Evolutionary conservation across 2,113 vertebrate species (phyloP), one percentile per base, ranked within the genome.

Genomic region (human): DNA sequence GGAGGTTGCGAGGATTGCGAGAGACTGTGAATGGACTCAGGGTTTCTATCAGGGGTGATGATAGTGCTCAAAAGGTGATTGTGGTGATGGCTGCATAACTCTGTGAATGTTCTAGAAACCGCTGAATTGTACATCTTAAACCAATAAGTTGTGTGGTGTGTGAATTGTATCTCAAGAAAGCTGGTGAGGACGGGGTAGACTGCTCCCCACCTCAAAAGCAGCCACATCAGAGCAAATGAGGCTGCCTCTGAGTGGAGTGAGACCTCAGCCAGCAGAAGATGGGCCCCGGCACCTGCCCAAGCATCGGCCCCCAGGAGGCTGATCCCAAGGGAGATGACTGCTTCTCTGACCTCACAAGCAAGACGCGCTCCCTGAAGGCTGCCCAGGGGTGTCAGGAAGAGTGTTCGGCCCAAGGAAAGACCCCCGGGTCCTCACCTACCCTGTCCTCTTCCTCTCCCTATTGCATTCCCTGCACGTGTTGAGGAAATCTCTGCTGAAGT

Each of bases 121-220:
- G n/a, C 3, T 16, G 30, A 20, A 73, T 27, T 32, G 16, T 20
- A 32, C 6, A 6, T 11, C 18, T 52, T 9, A 20, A 52, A 3
- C 8, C 3, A 2, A 8, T 64, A n/a, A 7, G 38, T 25, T 50
- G 17, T 5, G 6, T 1, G 16, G 9, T 9, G 3, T 20, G 9
- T 32, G 59, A 78, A 16, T 2, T 23, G n/a, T 2, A 14, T 57
- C 66, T 57, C 90, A 43, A 7, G 23, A 38, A 83, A 57, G 61
- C 61, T 64, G 11, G 25, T 0, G 25, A 64, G 25, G 59, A 64
- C 5, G 12, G 25, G 11, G 11, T 30, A 30, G 59, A 30, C 59
- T 30, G 59, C 59, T 13, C 25, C 25, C 25, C 30, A 27, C 27
- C 59, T 64, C 73, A n/a, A 59, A 79, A 13, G 75, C 35, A 52